Percentiles rank a stretch among this genome's conserved stretches.
Conservation (phyloP, 1,140 invertebrate species). For the Bilobella aurantiaca region DNA sequence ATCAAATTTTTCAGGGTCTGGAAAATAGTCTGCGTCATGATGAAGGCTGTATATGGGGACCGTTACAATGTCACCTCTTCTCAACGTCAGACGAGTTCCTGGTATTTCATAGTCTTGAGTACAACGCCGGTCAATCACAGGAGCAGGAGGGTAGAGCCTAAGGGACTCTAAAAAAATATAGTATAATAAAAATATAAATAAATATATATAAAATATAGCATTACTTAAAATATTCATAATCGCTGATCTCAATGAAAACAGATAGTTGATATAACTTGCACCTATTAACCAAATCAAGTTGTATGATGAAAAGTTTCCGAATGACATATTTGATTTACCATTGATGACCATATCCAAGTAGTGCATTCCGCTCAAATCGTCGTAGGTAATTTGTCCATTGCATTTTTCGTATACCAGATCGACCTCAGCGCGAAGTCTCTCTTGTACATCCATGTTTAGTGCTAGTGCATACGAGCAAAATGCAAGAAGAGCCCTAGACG, state of each 20-base stretch:
- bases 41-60: constrained; percentile 37
- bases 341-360: constrained; percentile 53
- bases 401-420: constrained; percentile 35
- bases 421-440: constrained; percentile 40
- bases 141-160: constrained; percentile 10
- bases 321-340: too few relatives aligned
- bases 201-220: background rate
- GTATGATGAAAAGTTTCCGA: too few relatives aligned
- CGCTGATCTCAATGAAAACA: too few relatives aligned
- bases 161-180: constrained; percentile 20
- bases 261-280: too few relatives aligned
- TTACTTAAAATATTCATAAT: too few relatives aligned
- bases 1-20: constrained; percentile 49
- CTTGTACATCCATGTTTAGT: constrained; percentile 41
- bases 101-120: constrained; percentile 19
- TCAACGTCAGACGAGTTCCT: constrained; percentile 13
- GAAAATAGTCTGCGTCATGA: constrained; percentile 45
- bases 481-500: constrained; percentile 14
- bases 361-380: constrained; percentile 49
- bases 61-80: constrained; percentile 2
- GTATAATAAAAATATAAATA: too few relatives aligned
- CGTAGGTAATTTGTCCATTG: constrained; percentile 45
- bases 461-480: constrained; percentile 32
- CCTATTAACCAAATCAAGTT: too few relatives aligned
- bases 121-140: constrained; percentile 6